Conservation (phyloP, 2,113 vertebrate species). For the Gobius niger region DNA sequence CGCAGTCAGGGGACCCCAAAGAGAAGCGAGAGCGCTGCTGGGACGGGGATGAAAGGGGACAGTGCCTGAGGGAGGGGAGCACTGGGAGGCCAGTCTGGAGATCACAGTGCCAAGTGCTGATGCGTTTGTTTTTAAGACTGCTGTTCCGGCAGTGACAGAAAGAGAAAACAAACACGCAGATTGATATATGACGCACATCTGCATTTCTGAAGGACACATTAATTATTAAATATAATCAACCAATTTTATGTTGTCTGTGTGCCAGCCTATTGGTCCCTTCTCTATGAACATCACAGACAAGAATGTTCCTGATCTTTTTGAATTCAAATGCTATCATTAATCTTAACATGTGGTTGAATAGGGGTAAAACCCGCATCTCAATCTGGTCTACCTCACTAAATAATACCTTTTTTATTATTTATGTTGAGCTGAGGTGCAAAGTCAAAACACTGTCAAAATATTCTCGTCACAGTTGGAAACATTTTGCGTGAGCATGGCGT, state of each 20-base stretch:
- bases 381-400: not conserved
- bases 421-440: not conserved
- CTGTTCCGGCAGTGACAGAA: constrained; percentile 75
- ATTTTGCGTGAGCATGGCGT: constrained; percentile 9
- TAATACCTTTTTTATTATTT: not conserved
- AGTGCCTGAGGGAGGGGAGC: constrained; percentile 46
- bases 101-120: constrained; percentile 80
- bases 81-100: constrained; percentile 71
- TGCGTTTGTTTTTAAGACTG: constrained; percentile 80
- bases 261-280: not conserved
- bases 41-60: constrained; percentile 74
- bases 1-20: constrained; percentile 76
- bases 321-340: too few species aligned
- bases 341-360: too few species aligned
- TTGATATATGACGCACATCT: constrained; percentile 75
- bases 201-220: constrained; percentile 47
- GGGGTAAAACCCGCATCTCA: not conserved
- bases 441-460: constrained; percentile 5
- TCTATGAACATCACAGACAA: not conserved
- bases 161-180: constrained; percentile 74
- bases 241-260: not conserved
- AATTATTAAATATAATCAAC: constrained; percentile 50
- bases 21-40: constrained; percentile 68
- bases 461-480: not conserved
- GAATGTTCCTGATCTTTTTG: too few species aligned